Base-by-base conservation (phyloP, 2,888 invertebrate genomes). In the Pardosa pseudoannulata region DNA sequence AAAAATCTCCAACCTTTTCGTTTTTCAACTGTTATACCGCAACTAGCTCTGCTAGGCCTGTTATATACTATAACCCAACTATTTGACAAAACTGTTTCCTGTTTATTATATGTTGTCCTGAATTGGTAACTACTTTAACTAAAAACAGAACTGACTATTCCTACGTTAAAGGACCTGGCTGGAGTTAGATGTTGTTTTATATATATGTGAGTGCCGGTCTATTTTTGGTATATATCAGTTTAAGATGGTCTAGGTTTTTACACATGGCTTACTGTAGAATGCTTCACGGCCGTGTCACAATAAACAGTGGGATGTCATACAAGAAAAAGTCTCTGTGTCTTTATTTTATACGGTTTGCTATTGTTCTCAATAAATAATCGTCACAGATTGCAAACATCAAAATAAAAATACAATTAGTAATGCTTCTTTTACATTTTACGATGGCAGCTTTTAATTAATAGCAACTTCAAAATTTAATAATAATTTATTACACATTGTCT, bases 201-300 rank as follows among this genome's bases (percentile, higher is more conserved):
- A 85, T 79, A 81, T 73, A 75, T 71, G 85, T 80, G 76, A 71
- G 78, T 79, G 81, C 87, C 68, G 87, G 87, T 78, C 87, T 87
- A 87, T 87, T 87, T 87, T 87, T 87, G 87, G 87, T 87, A 87
- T 80, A 71, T 85, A 85, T 85, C 85, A 85, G 87, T 79, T 87
- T 65, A 39, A 87, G 86, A 87, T 76, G 78, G 74, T 81, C 87
- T 87, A 87, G 87, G 87, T 78, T 87, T 87, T 87, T 87, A 87
- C 87, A 87, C 87, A 87, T 81, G 87, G 81, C 87, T 87, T 70
- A 64, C 27, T 87, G 87, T 87, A 87, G 81, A 74, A 71, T 78
- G 87, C 81, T 87, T 86, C 68, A 73, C 36, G 75, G 85, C 85
- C 85, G 81, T 79, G 79, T 80, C 75, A 79, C 81, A 87, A 81